A percentile compares a stretch with the other conserved stretches of the same genome.
Evolutionary conservation across 2,113 vertebrate species (phyloP).

Genomic region (Atherinomorus stipes): DNA sequence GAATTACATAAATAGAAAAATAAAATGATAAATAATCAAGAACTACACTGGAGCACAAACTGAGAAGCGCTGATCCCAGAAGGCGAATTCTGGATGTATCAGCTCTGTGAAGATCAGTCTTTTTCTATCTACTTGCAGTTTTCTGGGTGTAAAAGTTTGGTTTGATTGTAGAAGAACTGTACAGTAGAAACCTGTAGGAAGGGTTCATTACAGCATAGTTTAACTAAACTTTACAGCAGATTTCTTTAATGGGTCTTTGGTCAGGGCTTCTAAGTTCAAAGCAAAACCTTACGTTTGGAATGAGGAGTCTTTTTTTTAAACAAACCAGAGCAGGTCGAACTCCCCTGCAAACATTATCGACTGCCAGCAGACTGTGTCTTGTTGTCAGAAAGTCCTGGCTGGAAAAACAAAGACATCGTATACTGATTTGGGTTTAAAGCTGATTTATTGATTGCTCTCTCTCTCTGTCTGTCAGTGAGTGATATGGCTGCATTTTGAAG

Average conservation of each 20-base stretch:
- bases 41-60: conserved; percentile 16
- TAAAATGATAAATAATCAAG: not conserved
- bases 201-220: conserved; percentile 26
- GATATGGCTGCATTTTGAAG: conserved; percentile 53
- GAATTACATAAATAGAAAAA: too few relatives aligned
- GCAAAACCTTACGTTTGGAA: conserved; percentile 15
- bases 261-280: conserved; percentile 25
- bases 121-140: conserved; percentile 11
- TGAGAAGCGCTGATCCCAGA: not conserved
- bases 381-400: conserved; percentile 46
- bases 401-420: conserved; percentile 3
- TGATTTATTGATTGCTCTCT: conserved; percentile 44
- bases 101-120: conserved; percentile 16
- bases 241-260: conserved; percentile 29
- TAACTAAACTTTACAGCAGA: conserved; percentile 11
- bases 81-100: conserved; percentile 17
- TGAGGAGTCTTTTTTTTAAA: conserved; percentile 42
- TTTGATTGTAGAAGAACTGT: too few relatives aligned
- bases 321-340: conserved; percentile 10
- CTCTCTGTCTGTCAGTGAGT: conserved; percentile 51
- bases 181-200: not conserved
- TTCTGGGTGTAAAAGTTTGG: conserved; percentile 16
- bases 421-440: conserved; percentile 47
- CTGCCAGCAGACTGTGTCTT: conserved; percentile 33
- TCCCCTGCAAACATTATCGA: conserved; percentile 28